Evolutionary conservation across 2,888 invertebrate species (phyloP).

Genomic region (Gymnosoma rotundatum): DNA sequence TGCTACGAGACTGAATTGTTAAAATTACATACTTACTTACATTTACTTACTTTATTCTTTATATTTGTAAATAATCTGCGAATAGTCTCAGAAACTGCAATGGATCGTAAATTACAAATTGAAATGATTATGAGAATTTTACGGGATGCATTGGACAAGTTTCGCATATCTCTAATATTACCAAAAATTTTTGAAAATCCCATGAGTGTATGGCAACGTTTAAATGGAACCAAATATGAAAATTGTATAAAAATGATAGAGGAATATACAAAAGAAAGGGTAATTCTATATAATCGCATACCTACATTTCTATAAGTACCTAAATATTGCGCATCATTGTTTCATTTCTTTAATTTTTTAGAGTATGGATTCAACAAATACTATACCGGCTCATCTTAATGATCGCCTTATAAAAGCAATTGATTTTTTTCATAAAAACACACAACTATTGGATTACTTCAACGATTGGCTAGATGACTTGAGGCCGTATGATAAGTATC

Average conservation of each 20-base stretch:
- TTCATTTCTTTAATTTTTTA: not conserved
- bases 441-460: conserved; percentile 60
- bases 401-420: conserved; percentile 68
- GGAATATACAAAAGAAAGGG: conserved; percentile 69
- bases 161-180: conserved; percentile 72
- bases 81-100: conserved; percentile 48
- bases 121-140: conserved; percentile 73
- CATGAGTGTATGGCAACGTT: conserved; percentile 56
- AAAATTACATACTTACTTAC: too few species aligned
- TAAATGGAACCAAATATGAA: conserved; percentile 65
- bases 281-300: conserved; percentile 21
- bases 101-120: conserved; percentile 72
- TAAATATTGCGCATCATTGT: too few species aligned
- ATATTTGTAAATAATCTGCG: too few species aligned
- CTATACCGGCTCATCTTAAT: conserved; percentile 39
- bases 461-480: conserved; percentile 65
- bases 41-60: too few species aligned
- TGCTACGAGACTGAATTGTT: too few species aligned
- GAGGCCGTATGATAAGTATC: conserved; percentile 55
- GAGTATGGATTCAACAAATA: conserved; percentile 1
- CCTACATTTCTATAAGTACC: too few species aligned
- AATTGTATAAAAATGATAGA: conserved; percentile 67
- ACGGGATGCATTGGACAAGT: conserved; percentile 72
- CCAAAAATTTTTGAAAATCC: conserved; percentile 72
- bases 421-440: conserved; percentile 70